Evolutionary conservation across 53 echinoderm and acorn worm genomes (phyloP).

Genomic region (Paelopatides confundens): DNA sequence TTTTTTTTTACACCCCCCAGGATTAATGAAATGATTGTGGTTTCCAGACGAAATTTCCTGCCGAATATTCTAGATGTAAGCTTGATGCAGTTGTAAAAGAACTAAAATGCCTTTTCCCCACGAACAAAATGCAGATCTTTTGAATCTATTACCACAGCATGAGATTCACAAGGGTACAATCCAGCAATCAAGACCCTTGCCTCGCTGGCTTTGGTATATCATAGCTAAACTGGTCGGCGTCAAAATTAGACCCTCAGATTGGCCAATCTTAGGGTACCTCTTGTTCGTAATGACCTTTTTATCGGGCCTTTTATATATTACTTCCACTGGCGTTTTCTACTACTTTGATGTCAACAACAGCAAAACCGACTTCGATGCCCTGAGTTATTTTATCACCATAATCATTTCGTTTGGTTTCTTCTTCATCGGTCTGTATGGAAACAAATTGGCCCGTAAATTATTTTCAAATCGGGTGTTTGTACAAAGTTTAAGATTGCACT

Average conservation of each 20-base stretch:
- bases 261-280: conserved; percentile 77
- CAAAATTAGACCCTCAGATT: conserved; percentile 79
- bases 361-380: conserved; percentile 84
- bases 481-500: conserved; percentile 88
- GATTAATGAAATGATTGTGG: too few species aligned
- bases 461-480: conserved; percentile 87
- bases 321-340: conserved; percentile 73
- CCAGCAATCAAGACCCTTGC: conserved; percentile 76
- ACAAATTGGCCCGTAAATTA: conserved; percentile 83
- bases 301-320: conserved; percentile 59
- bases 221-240: conserved; percentile 89
- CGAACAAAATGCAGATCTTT: not conserved
- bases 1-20: too few species aligned
- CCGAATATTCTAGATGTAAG: not conserved
- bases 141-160: conserved; percentile 41
- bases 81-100: not conserved
- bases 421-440: conserved; percentile 73
- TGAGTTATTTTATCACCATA: conserved; percentile 86
- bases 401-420: conserved; percentile 84
- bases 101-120: not conserved
- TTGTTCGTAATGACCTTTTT: conserved; percentile 74
- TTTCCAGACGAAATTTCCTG: too few species aligned
- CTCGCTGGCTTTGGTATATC: conserved; percentile 82
- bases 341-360: conserved; percentile 74
- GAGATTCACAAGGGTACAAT: conserved; percentile 64